phyloP scores from a whole-genome alignment of 2,797 vertebrate genomes.

The Hydrocynus forskahlii region DNA sequence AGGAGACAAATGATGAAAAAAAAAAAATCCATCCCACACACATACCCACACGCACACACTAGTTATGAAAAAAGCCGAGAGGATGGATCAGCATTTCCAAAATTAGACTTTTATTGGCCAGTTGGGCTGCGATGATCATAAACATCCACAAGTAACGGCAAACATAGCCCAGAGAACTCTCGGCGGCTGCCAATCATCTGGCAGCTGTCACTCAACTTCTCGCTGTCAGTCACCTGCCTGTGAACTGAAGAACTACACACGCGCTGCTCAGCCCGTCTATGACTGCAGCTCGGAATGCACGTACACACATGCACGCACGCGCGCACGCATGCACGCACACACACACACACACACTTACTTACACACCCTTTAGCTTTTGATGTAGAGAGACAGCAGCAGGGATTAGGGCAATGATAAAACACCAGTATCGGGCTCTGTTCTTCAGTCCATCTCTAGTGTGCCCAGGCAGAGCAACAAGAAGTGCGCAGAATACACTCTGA shows the following conservation, averaged over 20 bases:
- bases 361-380: slow-evolving; percentile 7
- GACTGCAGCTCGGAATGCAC: slow-evolving; percentile 44
- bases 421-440: slow-evolving; percentile 12
- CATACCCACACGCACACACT: neutral
- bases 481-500: neutral
- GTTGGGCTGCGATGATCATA: slow-evolving; percentile 55
- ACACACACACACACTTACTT: neutral
- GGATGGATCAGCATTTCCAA: slow-evolving; percentile 52
- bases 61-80: slow-evolving; percentile 42
- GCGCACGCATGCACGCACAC: neutral
- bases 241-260: slow-evolving; percentile 32
- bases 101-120: slow-evolving; percentile 65
- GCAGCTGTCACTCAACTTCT: slow-evolving; percentile 47
- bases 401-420: slow-evolving; percentile 9
- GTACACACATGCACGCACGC: slow-evolving; percentile 30
- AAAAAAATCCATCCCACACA: neutral
- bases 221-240: slow-evolving; percentile 48
- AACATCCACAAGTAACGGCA: slow-evolving; percentile 58
- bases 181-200: slow-evolving; percentile 39
- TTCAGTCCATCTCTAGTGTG: slow-evolving; percentile 3
- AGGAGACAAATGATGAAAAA: neutral
- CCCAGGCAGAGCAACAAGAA: slow-evolving; percentile 12
- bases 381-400: slow-evolving; percentile 37
- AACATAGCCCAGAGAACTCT: slow-evolving; percentile 54
- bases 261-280: slow-evolving; percentile 39